A percentile compares a stretch with the other conserved stretches of the same genome.
Conservation (phyloP, 2,888 invertebrate genomes). For the Ferdinandea cuprea region DNA sequence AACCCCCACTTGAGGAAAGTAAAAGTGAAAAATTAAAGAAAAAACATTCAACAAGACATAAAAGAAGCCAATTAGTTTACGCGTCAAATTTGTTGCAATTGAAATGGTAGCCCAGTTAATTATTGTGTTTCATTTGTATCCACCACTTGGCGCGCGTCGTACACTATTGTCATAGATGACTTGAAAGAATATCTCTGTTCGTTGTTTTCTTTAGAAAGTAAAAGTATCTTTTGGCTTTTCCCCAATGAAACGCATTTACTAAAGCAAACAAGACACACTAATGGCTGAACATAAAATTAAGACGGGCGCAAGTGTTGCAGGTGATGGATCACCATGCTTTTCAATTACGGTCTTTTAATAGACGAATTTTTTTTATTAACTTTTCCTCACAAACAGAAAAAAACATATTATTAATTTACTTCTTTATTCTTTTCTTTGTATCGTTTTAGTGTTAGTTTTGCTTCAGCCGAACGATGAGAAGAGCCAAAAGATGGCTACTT, state of each 20-base stretch:
- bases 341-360: slow-evolving; percentile 24
- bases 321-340: slow-evolving; percentile 32
- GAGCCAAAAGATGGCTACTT: slow-evolving; percentile 84
- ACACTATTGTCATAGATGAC: not conserved
- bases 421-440: slow-evolving; percentile 23
- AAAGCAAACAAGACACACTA: slow-evolving; percentile 6
- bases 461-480: slow-evolving; percentile 82
- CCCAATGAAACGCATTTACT: slow-evolving; percentile 14
- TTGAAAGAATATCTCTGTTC: slow-evolving; percentile 22
- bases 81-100: slow-evolving; percentile 1
- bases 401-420: slow-evolving; percentile 5
- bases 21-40: not conserved
- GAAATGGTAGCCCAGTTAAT: slow-evolving; percentile 28
- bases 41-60: not conserved
- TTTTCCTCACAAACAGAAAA: slow-evolving; percentile 16
- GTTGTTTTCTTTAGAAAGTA: slow-evolving; percentile 50
- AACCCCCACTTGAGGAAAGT: not conserved
- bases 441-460: slow-evolving; percentile 30
- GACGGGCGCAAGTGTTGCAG: slow-evolving; percentile 10
- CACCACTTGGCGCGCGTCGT: slow-evolving; percentile 2
- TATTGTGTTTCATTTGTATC: slow-evolving; percentile 42
- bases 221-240: slow-evolving; percentile 35
- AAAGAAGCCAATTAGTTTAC: slow-evolving; percentile 1
- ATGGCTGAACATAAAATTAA: slow-evolving; percentile 35
- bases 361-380: not conserved